Evolutionary conservation across 2,797 vertebrate species (phyloP).

Genomic region (Oophaga sylvatica): DNA sequence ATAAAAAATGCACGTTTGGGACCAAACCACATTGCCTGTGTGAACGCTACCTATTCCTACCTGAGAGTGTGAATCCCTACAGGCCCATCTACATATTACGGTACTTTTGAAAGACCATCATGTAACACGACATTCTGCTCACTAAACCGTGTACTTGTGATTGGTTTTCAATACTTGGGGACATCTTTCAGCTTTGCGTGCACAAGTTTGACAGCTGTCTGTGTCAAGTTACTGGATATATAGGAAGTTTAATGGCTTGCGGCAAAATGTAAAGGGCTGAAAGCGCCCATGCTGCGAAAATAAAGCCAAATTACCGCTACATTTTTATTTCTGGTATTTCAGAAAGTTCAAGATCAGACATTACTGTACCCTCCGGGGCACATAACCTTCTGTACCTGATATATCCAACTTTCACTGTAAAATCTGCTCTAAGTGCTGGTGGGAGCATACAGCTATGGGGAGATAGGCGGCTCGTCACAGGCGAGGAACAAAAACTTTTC

Average conservation of each 20-base stretch:
- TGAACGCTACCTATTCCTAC: no score
- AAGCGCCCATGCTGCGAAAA: neutral
- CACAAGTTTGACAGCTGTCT: slow-evolving; percentile 15
- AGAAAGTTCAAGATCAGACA: neutral
- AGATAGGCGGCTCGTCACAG: neutral
- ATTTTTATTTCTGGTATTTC: slow-evolving; percentile 28
- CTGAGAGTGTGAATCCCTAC: no score
- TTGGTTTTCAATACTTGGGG: slow-evolving; percentile 9
- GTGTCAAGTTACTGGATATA: slow-evolving; percentile 11
- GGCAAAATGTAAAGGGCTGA: neutral
- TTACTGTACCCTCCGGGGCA: neutral
- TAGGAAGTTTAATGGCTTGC: neutral
- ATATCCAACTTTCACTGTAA: slow-evolving; percentile 8
- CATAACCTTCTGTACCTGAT: neutral
- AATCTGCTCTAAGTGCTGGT: slow-evolving; percentile 4
- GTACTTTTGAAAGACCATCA: neutral
- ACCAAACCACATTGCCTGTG: no score
- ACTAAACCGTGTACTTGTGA: neutral
- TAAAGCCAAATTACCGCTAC: neutral
- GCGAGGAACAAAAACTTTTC: neutral
- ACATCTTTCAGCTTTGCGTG: slow-evolving; percentile 23
- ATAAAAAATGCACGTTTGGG: no score
- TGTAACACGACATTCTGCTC: neutral
- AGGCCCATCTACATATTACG: neutral
- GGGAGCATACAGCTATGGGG: neutral